Evolutionary conservation across 2,888 invertebrate genomes (phyloP), one percentile per base, ranked within the genome.

Genomic region (Creontiades dilutus): DNA sequence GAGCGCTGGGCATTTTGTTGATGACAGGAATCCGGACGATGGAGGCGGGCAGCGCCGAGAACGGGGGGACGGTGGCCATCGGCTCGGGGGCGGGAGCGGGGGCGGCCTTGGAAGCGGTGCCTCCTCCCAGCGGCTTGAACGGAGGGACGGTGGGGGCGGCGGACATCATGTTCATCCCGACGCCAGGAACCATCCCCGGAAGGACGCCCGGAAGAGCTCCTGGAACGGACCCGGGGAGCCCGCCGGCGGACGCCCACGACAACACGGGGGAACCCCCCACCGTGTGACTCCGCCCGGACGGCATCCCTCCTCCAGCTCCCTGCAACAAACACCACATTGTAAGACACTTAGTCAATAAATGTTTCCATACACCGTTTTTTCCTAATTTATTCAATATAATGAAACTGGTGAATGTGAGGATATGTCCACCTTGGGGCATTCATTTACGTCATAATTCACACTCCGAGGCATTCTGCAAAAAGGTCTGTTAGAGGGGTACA

Each of bases 71-170:
- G n/a, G 93, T 93, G 89, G 93, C 91, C 47, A 89, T 92, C 92
- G 91, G 87, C 92, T 92, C 93, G 93, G 91, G 91, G 7, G 91
- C 90, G 47, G 91, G 90, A 80, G 91, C 89, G 46, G 91, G 78
- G 78, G 90, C 76, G 90, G 90, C 90, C 75, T 23, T 88, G 13
- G n/a, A n/a, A 4, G 78, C 88, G 55, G 86, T 91, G 61, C 86
- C 91, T 52, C 88, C 90, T 47, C 95, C 95, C 80, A 94, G 93
- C 0, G 97, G 97, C 92, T 95, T 96, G 93, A 97, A 97, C 0
- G 96, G 96, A 52, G 97, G 97, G 12, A 97, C 95, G 12, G 95
- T 95, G 23, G 85, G 78, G 47, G 55, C 47, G 19, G 86, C 78
- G 19, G 86, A 28, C 93, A 95, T 86, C 78, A 78, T 28, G 27